A percentile compares a stretch with the other conserved stretches of the same genome.
Conservation (phyloP, 2,797 vertebrate species). For the Girardinus metallicus region DNA sequence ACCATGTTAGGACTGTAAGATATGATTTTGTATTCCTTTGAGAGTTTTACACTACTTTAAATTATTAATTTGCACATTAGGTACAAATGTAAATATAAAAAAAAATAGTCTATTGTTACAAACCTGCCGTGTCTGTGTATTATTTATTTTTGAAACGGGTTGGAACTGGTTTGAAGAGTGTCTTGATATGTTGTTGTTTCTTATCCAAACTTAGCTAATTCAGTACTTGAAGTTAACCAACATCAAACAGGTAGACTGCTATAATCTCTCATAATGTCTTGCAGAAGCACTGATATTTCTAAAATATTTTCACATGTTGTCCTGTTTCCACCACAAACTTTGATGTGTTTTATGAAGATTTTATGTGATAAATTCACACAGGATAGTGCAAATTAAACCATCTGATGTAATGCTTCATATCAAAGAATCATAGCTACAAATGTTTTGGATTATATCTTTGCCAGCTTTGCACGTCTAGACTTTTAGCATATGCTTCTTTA, state of each 20-base stretch:
- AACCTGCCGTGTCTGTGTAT: slow-evolving; percentile 81
- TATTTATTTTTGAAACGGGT: slow-evolving; percentile 56
- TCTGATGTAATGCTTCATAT: not conserved
- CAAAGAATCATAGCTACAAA: not conserved
- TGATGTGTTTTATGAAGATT: not conserved
- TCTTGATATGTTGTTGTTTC: not conserved
- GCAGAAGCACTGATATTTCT: not conserved
- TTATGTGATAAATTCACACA: not conserved
- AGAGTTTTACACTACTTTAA: slow-evolving; percentile 84
- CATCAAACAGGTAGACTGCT: not conserved
- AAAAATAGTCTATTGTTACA: slow-evolving; percentile 88
- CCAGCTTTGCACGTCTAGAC: not conserved
- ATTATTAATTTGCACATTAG: slow-evolving; percentile 89
- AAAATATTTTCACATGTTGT: not conserved
- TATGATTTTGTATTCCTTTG: slow-evolving; percentile 85
- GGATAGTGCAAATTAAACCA: not conserved
- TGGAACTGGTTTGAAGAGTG: not conserved
- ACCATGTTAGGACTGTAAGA: slow-evolving; percentile 82
- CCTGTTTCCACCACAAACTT: not conserved
- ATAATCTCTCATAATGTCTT: not conserved
- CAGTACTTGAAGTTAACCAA: slow-evolving; percentile 1
- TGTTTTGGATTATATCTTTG: not conserved
- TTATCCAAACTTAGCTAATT: slow-evolving; percentile 6
- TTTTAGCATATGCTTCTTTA: not conserved
- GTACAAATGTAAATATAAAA: slow-evolving; percentile 85